Evolutionary conservation across 2,888 invertebrate genomes (phyloP), one percentile per base, ranked within the genome.

Genomic region (Oegoconia quadripuncta): DNA sequence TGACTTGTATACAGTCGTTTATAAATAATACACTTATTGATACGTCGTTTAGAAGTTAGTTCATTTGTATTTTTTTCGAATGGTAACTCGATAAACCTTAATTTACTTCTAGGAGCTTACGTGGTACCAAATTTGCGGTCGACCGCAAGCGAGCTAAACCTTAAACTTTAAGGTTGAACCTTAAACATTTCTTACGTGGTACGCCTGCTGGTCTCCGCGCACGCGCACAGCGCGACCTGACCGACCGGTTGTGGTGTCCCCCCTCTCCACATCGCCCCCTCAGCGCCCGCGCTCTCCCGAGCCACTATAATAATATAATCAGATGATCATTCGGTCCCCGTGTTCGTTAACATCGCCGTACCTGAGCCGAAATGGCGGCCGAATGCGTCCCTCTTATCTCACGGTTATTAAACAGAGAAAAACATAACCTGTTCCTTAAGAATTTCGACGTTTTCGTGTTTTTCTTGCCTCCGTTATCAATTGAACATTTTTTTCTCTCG

Each of bases 241-340:
- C n/a, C n/a, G 58, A 72, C 72, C 77, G 73, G 73, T 70, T 58
- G 53, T 37, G 41, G 38, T 38, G 44, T 34, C 46, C 42, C 45
- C 43, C 48, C 37, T 41, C 44, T 32, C 51, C 41, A 42, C 53
- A 30, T 34, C 33, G 33, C 43, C 42, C 39, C 37, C 48, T 18
- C 40, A 39, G 25, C 20, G 16, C n/a, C 11, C 34, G 30, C 31
- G 34, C 39, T 42, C 20, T 11, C n/a, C 11, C 34, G 30, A 30
- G 34, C 39, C 43, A 45, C 47, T 44, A 50, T 52, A 48, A 56
- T 58, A 61, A 55, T 51, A 54, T 57, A 57, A 60, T 65, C 64
- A 64, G 60, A 53, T 64, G 63, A 55, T 60, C 55, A 51, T 50
- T 55, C 49, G 49, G 41, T 48, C 35, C 46, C 43, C 45, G 30